phyloP scores from a whole-genome alignment of 2,797 vertebrate species.

The Leptodactylus fallax region DNA sequence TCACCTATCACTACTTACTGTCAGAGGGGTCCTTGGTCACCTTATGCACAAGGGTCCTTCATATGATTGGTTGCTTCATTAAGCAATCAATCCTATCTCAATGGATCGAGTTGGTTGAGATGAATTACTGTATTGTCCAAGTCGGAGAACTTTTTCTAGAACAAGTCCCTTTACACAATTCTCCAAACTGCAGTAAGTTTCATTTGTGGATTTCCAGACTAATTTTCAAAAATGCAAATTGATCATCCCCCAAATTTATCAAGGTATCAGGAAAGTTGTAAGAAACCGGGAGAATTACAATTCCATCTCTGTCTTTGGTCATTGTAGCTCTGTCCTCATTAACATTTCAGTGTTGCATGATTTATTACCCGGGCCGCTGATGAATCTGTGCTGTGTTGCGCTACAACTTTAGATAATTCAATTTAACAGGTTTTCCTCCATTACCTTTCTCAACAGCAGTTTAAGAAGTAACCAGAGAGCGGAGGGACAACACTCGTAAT shows the following conservation, averaged over 20 bases:
- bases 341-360: conserved; percentile 42
- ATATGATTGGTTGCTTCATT: too few relatives aligned
- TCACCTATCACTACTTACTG: too few relatives aligned
- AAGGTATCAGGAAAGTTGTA: conserved; percentile 28
- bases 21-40: too few relatives aligned
- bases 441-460: conserved; percentile 30
- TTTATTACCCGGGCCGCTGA: conserved; percentile 20
- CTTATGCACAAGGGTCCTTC: too few relatives aligned
- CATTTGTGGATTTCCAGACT: conserved; percentile 2
- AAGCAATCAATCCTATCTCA: too few relatives aligned
- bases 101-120: neutral
- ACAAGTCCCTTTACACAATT: neutral
- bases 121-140: neutral
- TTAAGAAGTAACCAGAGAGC: conserved; percentile 11
- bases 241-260: conserved; percentile 24
- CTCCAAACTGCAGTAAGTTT: neutral
- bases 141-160: neutral
- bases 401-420: conserved; percentile 35
- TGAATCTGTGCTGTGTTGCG: conserved; percentile 31
- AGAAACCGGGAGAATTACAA: conserved; percentile 18
- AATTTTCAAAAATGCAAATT: conserved; percentile 20
- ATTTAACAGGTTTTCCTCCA: conserved; percentile 44
- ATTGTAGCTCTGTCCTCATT: conserved; percentile 33
- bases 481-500: conserved; percentile 14
- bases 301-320: conserved; percentile 12